phyloP scores from a whole-genome alignment of 2,888 invertebrate species.

The Meiosimyza platycephala region DNA sequence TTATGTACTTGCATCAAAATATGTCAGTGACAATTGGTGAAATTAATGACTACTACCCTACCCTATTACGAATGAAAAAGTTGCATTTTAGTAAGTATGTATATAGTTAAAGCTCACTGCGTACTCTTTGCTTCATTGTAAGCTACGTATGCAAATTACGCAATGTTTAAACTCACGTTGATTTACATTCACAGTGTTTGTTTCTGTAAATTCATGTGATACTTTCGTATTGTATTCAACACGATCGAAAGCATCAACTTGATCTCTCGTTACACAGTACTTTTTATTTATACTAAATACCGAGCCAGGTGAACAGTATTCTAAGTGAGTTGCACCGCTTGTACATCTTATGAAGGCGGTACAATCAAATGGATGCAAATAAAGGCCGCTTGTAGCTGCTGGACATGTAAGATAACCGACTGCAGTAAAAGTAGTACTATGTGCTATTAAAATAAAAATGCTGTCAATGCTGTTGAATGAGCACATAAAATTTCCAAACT shows the following conservation, averaged over 20 bases:
- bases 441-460: not conserved
- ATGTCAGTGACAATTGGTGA: no score
- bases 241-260: constrained; percentile 67
- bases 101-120: no score
- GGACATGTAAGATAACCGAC: constrained; percentile 64
- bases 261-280: constrained; percentile 72
- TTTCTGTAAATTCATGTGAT: constrained; percentile 50
- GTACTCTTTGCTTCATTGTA: no score
- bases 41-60: no score
- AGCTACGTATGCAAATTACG: no score
- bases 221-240: constrained; percentile 56
- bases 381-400: constrained; percentile 67
- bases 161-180: constrained; percentile 17
- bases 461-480: not conserved
- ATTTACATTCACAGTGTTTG: constrained; percentile 33
- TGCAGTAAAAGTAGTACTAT: not conserved
- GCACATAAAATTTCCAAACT: not conserved
- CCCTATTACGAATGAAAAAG: no score
- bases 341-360: constrained; percentile 75
- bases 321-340: constrained; percentile 72
- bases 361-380: constrained; percentile 69
- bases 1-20: no score
- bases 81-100: no score
- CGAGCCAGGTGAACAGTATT: constrained; percentile 73
- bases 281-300: constrained; percentile 71